Conservation (phyloP, 2,797 vertebrate genomes). For the Periophthalmus magnuspinnatus region DNA sequence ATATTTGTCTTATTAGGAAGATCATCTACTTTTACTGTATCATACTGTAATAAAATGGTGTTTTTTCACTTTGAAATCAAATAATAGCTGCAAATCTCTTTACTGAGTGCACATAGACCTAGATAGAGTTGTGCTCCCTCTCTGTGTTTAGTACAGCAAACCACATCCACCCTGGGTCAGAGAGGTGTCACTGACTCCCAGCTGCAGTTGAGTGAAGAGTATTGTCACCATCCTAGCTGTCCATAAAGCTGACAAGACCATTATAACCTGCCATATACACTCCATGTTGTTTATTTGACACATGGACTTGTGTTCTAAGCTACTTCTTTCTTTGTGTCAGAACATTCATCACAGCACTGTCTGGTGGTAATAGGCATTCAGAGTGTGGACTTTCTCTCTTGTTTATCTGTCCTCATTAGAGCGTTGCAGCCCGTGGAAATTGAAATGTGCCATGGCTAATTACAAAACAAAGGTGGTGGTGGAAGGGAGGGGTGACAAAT, state of each 20-base stretch:
- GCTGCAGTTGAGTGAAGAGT: conserved; percentile 15
- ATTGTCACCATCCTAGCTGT: conserved; percentile 1
- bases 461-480: conserved; percentile 63
- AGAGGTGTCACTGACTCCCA: conserved; percentile 24
- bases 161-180: conserved; percentile 24
- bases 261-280: conserved; percentile 30
- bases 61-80: background rate
- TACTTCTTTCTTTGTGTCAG: background rate
- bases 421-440: conserved; percentile 40
- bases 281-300: conserved; percentile 25
- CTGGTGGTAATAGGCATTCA: background rate
- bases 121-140: background rate
- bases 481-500: conserved; percentile 27
- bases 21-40: background rate
- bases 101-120: background rate
- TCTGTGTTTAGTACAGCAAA: background rate
- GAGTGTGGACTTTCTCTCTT: conserved; percentile 16
- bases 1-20: background rate
- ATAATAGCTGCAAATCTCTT: no score
- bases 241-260: conserved; percentile 12
- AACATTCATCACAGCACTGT: background rate
- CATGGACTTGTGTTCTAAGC: conserved; percentile 14
- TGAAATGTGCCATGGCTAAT: conserved; percentile 58
- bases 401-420: conserved; percentile 38
- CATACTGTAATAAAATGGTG: background rate